These are phyloP conservation scores for Miichthys miiuy DNA, from an alignment of 2,797 vertebrate genomes.

Conservation along the genomic window DNA sequence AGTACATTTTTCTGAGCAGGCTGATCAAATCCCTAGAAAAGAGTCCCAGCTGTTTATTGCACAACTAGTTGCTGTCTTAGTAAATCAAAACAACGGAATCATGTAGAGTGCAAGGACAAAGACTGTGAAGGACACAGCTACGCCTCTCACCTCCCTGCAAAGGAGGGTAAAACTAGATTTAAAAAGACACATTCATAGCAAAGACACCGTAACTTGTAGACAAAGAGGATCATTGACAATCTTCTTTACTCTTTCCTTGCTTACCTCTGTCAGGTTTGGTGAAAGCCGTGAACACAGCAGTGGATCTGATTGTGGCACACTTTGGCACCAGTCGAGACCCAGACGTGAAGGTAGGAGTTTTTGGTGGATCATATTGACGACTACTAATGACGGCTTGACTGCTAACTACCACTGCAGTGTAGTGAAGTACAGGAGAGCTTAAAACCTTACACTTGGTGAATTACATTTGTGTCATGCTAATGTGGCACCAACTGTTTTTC, in stretches of 20 bases:
- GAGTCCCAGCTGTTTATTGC: conserved; percentile 4
- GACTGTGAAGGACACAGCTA: not conserved
- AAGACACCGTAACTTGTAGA: not conserved
- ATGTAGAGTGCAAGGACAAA: not conserved
- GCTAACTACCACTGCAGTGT: not conserved
- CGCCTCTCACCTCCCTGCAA: not conserved
- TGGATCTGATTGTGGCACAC: conserved; percentile 97
- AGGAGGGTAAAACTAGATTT: not conserved
- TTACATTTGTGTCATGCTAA: not conserved
- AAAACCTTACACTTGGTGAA: not conserved
- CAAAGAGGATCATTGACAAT: fast-evolving
- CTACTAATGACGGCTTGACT: not conserved
- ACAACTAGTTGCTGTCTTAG: not conserved
- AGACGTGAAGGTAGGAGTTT: conserved; percentile 90
- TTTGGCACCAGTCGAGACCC: conserved; percentile 96
- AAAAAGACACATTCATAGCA: not conserved
- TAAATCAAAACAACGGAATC: not conserved
- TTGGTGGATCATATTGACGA: not conserved
- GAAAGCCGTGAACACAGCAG: conserved; percentile 95
- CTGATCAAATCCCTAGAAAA: not conserved
- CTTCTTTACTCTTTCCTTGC: not conserved
- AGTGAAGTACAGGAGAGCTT: not conserved
- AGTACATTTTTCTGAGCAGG: not conserved
- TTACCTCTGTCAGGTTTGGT: conserved; percentile 85
- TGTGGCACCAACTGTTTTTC: not conserved